A percentile compares a stretch with the other conserved stretches of the same genome.
These are phyloP conservation scores for Mnemiopsis leidyi DNA, from an alignment of 37 sponge, comb jelly and placozoan genomes.

Conservation along the genomic window DNA sequence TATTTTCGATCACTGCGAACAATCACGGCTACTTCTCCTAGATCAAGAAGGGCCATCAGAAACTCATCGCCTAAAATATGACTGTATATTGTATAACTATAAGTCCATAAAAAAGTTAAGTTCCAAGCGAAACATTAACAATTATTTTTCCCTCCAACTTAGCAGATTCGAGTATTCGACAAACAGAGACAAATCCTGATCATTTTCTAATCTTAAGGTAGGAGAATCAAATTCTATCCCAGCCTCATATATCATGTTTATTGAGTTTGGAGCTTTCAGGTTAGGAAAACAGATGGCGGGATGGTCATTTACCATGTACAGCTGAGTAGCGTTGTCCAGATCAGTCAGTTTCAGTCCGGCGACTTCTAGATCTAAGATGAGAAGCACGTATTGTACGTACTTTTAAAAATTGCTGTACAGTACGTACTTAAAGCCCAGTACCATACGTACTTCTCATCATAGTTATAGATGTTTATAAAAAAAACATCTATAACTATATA, in stretches of 20 bases:
- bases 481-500: background rate
- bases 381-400: too few species aligned
- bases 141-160: background rate
- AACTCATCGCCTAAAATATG: constrained; percentile 10
- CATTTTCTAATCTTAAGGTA: background rate
- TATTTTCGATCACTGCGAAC: background rate
- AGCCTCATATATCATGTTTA: constrained; percentile 3
- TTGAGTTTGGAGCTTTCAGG: background rate
- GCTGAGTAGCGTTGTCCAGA: constrained; percentile 13
- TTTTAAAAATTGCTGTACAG: too few species aligned
- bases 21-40: background rate
- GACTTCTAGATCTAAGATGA: too few species aligned
- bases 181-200: background rate
- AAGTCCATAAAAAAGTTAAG: background rate
- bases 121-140: background rate
- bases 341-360: too few species aligned
- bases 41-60: background rate
- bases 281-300: constrained; percentile 16
- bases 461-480: too few species aligned
- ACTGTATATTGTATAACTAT: background rate
- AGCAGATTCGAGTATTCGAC: background rate
- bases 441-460: too few species aligned
- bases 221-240: background rate
- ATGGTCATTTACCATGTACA: constrained; percentile 16
- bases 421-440: too few species aligned